A percentile compares a stretch with the other conserved stretches of the same genome.
phyloP scores from a whole-genome alignment of 2,797 vertebrate genomes.

The Pseudochaenichthys georgianus region DNA sequence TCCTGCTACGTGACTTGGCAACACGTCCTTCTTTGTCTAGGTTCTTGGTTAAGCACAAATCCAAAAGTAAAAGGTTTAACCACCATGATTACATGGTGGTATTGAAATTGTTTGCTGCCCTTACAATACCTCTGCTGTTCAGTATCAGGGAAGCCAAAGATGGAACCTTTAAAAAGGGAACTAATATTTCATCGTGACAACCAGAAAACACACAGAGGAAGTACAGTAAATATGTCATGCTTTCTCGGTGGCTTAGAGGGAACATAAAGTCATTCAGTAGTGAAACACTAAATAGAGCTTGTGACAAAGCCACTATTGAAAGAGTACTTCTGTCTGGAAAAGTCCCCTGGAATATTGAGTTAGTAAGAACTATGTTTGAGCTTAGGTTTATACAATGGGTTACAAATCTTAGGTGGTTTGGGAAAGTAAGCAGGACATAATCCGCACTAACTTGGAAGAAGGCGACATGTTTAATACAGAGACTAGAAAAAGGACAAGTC shows the following conservation, averaged over 20 bases:
- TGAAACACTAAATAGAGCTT: slow-evolving; percentile 27
- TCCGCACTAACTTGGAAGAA: slow-evolving; percentile 38
- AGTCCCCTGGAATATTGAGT: slow-evolving; percentile 61
- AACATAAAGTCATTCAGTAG: slow-evolving; percentile 50
- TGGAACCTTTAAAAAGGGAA: slow-evolving; percentile 31
- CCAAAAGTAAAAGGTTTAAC: slow-evolving; percentile 40
- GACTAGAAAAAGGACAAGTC: slow-evolving; percentile 47
- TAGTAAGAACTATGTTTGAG: slow-evolving; percentile 51
- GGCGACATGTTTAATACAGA: slow-evolving; percentile 18
- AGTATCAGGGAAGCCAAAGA: slow-evolving; percentile 2
- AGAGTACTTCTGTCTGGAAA: slow-evolving; percentile 60
- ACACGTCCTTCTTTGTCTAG: slow-evolving; percentile 52
- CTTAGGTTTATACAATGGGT: slow-evolving; percentile 49
- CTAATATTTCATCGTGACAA: slow-evolving; percentile 33
- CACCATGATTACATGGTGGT: slow-evolving; percentile 18
- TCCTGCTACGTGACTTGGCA: slow-evolving; percentile 75
- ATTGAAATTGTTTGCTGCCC: not conserved
- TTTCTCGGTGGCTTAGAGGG: slow-evolving; percentile 36
- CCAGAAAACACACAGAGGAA: slow-evolving; percentile 58
- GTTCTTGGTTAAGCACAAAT: slow-evolving; percentile 43
- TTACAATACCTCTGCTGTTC: slow-evolving; percentile 5
- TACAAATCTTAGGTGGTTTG: slow-evolving; percentile 54
- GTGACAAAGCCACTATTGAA: slow-evolving; percentile 57
- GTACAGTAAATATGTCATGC: slow-evolving; percentile 30
- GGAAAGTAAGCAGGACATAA: slow-evolving; percentile 59